Evolutionary conservation across 2,888 invertebrate genomes (phyloP), one percentile per base, ranked within the genome.

Genomic region (Frankliniella fusca): DNA sequence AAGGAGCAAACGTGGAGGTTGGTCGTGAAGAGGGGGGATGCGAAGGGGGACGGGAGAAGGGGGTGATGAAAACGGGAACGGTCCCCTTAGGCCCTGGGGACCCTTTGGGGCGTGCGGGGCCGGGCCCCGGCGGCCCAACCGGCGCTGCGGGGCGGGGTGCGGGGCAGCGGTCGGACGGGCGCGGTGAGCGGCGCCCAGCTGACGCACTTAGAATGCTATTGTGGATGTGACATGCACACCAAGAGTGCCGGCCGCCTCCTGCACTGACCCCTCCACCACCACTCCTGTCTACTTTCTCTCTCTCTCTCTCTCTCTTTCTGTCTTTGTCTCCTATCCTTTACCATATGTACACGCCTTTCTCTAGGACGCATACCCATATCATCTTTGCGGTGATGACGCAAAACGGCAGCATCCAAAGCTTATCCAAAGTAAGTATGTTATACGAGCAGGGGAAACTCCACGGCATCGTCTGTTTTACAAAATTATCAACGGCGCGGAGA

Each of bases 131-230:
- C 12, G 54, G 54, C 54, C 18, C 18, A 20, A 15, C 11, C 10
- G 54, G 12, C 20, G 54, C 1, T 3, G 54, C 54, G 15, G 54
- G 54, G 15, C 54, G 15, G 15, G 54, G 18, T 2, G 54, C 3
- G 15, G 15, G 3, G 54, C 3, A 2, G 54, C 15, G 15, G 54
- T 7, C 54, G 54, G 54, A 20, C 54, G 54, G 54, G 20, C 12
- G 54, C 20, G 54, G 54, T 54, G 54, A 54, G 70, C 27, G 70
- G 70, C 27, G 70, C 70, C 70, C 70, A 76, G 70, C 70, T 76
- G 70, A 76, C 70, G 70, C 70, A 76, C 70, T 76, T 76, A 76
- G 70, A 76, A 76, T 76, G 70, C 70, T 76, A 76, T 76, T 76
- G 70, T 76, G 70, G 70, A 76, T 76, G 70, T 76, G 70, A 76